These are phyloP conservation scores for Balanococcus diminutus DNA, from an alignment of 2,888 invertebrate genomes.

Conservation along the genomic window DNA sequence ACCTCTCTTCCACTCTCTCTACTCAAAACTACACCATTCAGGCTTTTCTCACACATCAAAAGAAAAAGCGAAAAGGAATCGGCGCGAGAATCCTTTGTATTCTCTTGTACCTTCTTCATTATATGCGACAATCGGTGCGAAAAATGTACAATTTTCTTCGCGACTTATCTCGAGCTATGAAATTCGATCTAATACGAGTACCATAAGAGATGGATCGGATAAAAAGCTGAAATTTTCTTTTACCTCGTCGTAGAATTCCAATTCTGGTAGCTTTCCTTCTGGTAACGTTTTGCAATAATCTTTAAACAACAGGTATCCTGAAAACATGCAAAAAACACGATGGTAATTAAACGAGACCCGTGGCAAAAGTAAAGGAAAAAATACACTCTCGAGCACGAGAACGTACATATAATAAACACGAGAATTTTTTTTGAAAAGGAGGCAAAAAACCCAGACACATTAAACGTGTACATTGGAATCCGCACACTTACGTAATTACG, in stretches of 20 bases:
- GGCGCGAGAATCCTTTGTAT: neutral
- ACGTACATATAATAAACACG: neutral
- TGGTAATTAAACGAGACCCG: neutral
- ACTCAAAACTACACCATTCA: no score
- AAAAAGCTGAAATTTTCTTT: slow-evolving; percentile 60
- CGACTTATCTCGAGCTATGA: neutral
- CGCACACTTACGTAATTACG: neutral
- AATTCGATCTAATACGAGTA: neutral
- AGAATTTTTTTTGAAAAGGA: neutral
- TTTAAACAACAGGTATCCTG: slow-evolving; percentile 98
- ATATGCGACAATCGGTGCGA: neutral
- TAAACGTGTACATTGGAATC: neutral
- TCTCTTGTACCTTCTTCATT: neutral
- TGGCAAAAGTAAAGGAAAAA: neutral
- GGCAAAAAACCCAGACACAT: neutral
- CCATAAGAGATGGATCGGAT: neutral
- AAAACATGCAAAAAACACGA: slow-evolving; percentile 63
- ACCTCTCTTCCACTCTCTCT: neutral
- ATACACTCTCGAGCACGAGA: neutral
- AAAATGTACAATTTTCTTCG: neutral
- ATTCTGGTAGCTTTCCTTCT: slow-evolving; percentile 95
- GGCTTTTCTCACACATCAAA: no score
- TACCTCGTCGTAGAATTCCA: slow-evolving; percentile 99
- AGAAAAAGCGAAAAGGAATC: neutral
- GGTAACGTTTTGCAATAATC: slow-evolving; percentile 97